Conservation (phyloP, 2,888 invertebrate species). For the Glyphotaelius pellucidus region DNA sequence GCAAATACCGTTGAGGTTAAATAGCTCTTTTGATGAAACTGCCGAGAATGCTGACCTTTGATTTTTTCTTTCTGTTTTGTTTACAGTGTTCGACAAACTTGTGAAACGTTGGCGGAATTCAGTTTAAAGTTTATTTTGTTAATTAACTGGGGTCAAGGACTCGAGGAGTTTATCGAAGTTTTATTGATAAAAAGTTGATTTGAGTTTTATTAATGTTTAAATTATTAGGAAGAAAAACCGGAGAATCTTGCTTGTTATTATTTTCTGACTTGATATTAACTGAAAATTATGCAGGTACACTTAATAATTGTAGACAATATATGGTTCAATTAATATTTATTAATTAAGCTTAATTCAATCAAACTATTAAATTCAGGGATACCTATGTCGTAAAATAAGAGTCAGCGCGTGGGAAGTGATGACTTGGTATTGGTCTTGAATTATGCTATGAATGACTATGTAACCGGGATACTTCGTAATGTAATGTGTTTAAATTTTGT, state of each 20-base stretch:
- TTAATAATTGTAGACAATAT: neutral
- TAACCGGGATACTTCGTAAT: too few relatives aligned
- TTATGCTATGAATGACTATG: too few relatives aligned
- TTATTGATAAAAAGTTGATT: neutral
- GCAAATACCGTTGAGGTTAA: neutral
- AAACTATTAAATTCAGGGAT: neutral
- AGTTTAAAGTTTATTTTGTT: neutral
- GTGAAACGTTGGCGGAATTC: neutral
- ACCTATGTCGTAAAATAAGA: neutral
- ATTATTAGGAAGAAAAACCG: neutral
- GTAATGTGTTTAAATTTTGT: too few relatives aligned
- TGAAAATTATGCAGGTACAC: neutral
- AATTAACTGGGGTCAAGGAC: neutral
- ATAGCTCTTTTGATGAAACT: neutral
- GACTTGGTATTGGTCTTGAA: neutral
- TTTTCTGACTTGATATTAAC: neutral
- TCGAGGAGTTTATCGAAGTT: neutral
- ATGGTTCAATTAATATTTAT: neutral
- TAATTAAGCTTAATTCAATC: neutral
- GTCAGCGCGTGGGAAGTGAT: neutral
- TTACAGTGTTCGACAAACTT: neutral
- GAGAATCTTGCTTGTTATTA: neutral
- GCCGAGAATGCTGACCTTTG: neutral
- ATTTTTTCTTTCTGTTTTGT: neutral
- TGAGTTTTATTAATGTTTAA: neutral